Conservation (phyloP, 2,888 invertebrate genomes). For the Euplexia lucipara region DNA sequence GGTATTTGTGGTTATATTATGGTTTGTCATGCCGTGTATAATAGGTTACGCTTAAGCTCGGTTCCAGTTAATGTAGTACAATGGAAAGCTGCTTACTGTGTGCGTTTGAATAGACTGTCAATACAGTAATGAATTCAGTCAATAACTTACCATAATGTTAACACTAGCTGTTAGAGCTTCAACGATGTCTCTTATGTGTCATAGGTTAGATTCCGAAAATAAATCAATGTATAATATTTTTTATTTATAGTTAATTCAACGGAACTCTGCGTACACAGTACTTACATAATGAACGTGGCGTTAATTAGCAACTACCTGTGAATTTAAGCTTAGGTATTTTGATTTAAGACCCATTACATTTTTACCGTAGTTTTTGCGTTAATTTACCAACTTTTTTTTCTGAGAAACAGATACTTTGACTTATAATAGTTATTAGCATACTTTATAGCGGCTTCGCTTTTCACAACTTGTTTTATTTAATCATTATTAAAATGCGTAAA, state of each 20-base stretch:
- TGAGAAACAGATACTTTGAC: too few species aligned
- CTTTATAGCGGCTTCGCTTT: too few species aligned
- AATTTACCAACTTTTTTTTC: too few species aligned
- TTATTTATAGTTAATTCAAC: constrained; percentile 20
- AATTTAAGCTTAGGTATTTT: constrained; percentile 17
- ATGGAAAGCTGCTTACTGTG: constrained; percentile 2
- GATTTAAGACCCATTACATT: constrained; percentile 11
- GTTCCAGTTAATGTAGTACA: not conserved
- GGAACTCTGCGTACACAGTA: constrained; percentile 13
- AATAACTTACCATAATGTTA: not conserved
- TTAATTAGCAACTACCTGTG: constrained; percentile 26
- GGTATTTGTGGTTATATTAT: constrained; percentile 19
- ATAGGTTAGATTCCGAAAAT: constrained; percentile 20
- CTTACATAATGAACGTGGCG: not conserved
- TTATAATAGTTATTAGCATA: too few species aligned
- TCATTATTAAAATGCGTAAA: too few species aligned
- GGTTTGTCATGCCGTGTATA: constrained; percentile 4
- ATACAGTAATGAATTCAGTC: not conserved
- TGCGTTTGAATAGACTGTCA: not conserved
- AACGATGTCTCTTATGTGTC: not conserved
- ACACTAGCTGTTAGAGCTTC: not conserved
- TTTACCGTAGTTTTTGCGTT: not conserved
- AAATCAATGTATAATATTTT: constrained; percentile 17
- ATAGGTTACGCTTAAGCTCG: not conserved
- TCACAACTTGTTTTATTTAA: too few species aligned